Base-by-base conservation (phyloP, 2,113 vertebrate species). In the Choloepus hoffmanni region DNA sequence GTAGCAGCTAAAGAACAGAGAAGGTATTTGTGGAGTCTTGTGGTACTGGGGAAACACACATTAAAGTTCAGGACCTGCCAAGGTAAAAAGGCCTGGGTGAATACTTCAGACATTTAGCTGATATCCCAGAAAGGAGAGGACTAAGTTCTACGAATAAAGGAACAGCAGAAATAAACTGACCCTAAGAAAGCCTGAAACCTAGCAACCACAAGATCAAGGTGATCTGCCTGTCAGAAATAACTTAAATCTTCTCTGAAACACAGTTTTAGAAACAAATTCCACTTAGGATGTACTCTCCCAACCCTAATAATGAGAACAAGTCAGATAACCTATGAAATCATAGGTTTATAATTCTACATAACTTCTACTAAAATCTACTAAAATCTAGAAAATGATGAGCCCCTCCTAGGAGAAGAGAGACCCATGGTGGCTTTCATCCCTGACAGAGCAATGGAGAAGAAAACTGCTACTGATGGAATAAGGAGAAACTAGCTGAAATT, bases 311-410 rank as follows among this genome's bases (percentile, higher is more conserved):
- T 12, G 33, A 95, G 21, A 84, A 82, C 1, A 58, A 92, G 58
- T 5, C 60, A 85, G 50, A 74, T 40, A 67, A 89, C 19, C 58
- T 92, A 48, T 1, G 79, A 91, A 85, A 81, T 45, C 26, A 67
- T 18, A 65, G 1, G 12, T 48, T 74, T 68, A 36, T 58, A 58
- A 85, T 91, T 88, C 53, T 74, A 70, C 24, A 74, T 7, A 85
- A 91, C 70, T 53, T 53, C 50, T 53, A 81, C 13, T 45, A 70
- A 96, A 81, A 73, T 18, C 43, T 79, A 73, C 43, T 86, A 36
- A 60, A 79, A 60, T 72, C 33, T 14, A 90, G 55, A 79, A 90
- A 92, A 95, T 50, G 30, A 63, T 50, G 33, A 89, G 16, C 48
- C 23, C 24, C 70, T 85, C 30, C 40, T 55, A 33, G n/a, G 1